Evolutionary conservation across 2,797 vertebrate genomes (phyloP).

Genomic region (Kryptopterus vitreolus): DNA sequence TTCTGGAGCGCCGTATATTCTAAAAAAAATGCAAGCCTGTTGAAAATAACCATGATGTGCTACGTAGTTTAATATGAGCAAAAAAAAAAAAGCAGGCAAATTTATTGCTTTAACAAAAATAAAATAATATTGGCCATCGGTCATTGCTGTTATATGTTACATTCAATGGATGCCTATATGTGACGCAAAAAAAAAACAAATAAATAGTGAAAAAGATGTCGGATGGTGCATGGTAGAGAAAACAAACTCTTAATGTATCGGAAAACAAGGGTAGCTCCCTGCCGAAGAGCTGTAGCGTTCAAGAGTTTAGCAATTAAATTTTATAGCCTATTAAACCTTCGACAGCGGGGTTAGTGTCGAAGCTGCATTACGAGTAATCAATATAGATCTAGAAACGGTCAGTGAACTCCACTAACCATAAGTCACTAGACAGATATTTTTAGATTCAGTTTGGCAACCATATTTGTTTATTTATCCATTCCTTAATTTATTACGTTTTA

Average conservation of each 20-base stretch:
- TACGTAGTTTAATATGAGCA: neutral
- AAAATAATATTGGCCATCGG: neutral
- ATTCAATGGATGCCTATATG: neutral
- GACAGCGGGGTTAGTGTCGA: slow-evolving; percentile 64
- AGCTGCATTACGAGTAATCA: slow-evolving; percentile 51
- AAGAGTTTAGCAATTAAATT: slow-evolving; percentile 91
- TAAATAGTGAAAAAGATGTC: slow-evolving; percentile 77
- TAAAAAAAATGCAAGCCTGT: neutral
- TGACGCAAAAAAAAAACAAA: slow-evolving; percentile 61
- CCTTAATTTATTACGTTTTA: neutral
- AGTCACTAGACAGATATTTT: slow-evolving; percentile 20
- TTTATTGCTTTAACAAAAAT: neutral
- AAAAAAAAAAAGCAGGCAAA: neutral
- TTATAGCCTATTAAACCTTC: slow-evolving; percentile 79
- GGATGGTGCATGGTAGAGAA: slow-evolving; percentile 76
- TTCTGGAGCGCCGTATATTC: neutral
- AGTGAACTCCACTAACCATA: slow-evolving; percentile 17
- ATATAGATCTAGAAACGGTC: slow-evolving; percentile 28
- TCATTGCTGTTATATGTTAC: slow-evolving; percentile 18
- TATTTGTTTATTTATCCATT: neutral
- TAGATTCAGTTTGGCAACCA: neutral
- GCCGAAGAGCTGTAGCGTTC: slow-evolving; percentile 88
- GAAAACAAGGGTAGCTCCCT: slow-evolving; percentile 76
- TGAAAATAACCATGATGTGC: neutral
- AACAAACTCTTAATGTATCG: slow-evolving; percentile 78